Base-by-base conservation (phyloP, 2,113 vertebrate species). In the Drymodes brunneopygia region DNA sequence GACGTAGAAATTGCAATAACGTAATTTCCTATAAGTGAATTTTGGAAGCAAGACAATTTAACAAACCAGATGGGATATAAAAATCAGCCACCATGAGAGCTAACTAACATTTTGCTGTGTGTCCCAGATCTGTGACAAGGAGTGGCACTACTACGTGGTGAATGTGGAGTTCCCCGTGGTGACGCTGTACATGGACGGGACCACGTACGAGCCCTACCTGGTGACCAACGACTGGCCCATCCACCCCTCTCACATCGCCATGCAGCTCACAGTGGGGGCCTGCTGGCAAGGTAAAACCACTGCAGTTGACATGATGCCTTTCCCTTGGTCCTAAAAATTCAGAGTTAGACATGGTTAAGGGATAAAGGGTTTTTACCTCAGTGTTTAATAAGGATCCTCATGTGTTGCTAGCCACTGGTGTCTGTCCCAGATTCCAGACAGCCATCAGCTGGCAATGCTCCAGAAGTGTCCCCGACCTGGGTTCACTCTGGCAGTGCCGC, bases 191-290 rank as follows among this genome's bases (percentile, higher is more conserved):
- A 99, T 99, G 98, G 99, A 99, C 17, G 99, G 99, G 65, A 98
- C 99, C 48, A 99, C 99, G 0, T 99, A 99, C 5, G 99, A 99
- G 81, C 99, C 99, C 11, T 99, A 99, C 95, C 98, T 99, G 93
- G 99, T 99, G 96, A 99, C 99, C 36, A 99, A 99, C 11, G 99
- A 99, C 62, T 99, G 99, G 99, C 99, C 99, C 45, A 99, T 99
- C 95, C 99, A 99, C 96, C 99, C 99, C 4, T 99, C 99, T 10
- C 98, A 99, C 97, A 99, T 99, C 35, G 99, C 99, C 67, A 98
- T 99, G 97, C 99, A 99, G 96, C 98, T 99, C 51, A 99, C 99
- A 0, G 99, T 99, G 4, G 99, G 99, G 4, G 99, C 99, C 77
- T 99, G 99, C 96, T 99, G 99, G 99, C 99, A 99, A 99, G 99